A percentile compares a stretch with the other conserved stretches of the same genome.
Conservation (phyloP, 1,140 invertebrate species). For the Bombus fervidus region DNA sequence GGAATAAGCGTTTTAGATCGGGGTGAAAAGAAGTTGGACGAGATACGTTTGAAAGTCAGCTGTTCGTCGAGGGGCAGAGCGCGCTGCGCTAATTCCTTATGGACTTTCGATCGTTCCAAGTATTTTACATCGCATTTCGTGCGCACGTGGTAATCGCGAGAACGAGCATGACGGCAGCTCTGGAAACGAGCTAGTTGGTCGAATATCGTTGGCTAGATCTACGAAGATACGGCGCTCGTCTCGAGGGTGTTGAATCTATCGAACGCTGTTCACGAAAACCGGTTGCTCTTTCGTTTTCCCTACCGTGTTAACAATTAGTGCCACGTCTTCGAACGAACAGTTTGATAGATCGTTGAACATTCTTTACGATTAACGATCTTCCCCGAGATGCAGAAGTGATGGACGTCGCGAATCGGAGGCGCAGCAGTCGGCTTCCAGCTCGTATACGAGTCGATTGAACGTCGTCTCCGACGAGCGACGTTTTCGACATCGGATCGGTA, state of each 20-base stretch:
- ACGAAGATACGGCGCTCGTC: not conserved
- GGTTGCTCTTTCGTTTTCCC: not conserved
- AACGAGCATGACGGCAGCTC: not conserved
- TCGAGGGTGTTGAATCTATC: not conserved
- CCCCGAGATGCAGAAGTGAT: not conserved
- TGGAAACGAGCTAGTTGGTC: not conserved
- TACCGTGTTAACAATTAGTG: slow-evolving; percentile 23
- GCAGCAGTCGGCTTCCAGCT: not conserved
- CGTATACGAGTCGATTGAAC: not conserved
- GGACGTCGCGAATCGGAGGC: not conserved
- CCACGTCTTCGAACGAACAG: slow-evolving; percentile 20
- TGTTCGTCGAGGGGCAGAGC: not conserved
- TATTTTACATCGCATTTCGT: not conserved
- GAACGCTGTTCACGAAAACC: not conserved
- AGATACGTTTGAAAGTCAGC: slow-evolving; percentile 14
- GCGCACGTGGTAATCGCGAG: not conserved
- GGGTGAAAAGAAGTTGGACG: not conserved
- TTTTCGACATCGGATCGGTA: not conserved
- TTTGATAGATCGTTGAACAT: slow-evolving; percentile 42
- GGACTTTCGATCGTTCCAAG: not conserved
- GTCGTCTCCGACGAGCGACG: not conserved
- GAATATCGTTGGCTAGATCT: not conserved
- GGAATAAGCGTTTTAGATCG: not conserved
- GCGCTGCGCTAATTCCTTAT: not conserved
- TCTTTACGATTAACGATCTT: slow-evolving; percentile 32